A percentile compares a stretch with the other conserved stretches of the same genome.
These are phyloP conservation scores for Benthosema pterotum DNA, from an alignment of 2,797 vertebrate species.

Conservation along the genomic window DNA sequence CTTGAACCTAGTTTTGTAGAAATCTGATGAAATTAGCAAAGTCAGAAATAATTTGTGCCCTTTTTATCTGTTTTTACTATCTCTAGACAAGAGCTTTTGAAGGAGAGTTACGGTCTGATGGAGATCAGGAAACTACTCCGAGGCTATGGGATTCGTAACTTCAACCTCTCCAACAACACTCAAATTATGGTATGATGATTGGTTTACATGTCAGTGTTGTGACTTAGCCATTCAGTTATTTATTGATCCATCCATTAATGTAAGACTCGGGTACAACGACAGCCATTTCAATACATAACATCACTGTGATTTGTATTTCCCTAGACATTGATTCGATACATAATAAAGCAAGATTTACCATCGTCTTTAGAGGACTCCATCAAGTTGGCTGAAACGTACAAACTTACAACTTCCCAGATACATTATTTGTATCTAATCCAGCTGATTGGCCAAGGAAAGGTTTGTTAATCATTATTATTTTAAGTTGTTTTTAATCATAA, in stretches of 20 bases:
- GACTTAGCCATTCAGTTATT: neutral
- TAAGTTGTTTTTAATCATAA: neutral
- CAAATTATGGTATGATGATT: conserved; percentile 86
- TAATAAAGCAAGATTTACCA: conserved; percentile 88
- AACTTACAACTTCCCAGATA: conserved; percentile 84
- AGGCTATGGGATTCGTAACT: conserved; percentile 91
- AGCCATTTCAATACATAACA: no score
- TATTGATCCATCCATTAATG: no score
- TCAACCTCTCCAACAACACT: conserved; percentile 85
- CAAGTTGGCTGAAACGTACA: conserved; percentile 86
- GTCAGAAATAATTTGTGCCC: no score
- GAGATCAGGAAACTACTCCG: conserved; percentile 94
- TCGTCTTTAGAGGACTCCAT: conserved; percentile 90
- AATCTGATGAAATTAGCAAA: neutral
- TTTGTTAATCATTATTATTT: conserved; percentile 49
- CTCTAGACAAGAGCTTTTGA: conserved; percentile 88
- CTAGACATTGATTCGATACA: conserved; percentile 89
- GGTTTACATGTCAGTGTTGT: neutral
- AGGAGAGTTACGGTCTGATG: conserved; percentile 93
- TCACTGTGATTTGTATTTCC: conserved; percentile 3
- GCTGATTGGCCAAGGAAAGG: conserved; percentile 84
- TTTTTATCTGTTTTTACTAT: neutral
- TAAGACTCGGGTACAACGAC: no score
- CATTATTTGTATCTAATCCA: conserved; percentile 85
- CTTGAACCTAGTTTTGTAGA: neutral